Conservation (phyloP, 1,140 invertebrate genomes). For the Drosophila subobscura region DNA sequence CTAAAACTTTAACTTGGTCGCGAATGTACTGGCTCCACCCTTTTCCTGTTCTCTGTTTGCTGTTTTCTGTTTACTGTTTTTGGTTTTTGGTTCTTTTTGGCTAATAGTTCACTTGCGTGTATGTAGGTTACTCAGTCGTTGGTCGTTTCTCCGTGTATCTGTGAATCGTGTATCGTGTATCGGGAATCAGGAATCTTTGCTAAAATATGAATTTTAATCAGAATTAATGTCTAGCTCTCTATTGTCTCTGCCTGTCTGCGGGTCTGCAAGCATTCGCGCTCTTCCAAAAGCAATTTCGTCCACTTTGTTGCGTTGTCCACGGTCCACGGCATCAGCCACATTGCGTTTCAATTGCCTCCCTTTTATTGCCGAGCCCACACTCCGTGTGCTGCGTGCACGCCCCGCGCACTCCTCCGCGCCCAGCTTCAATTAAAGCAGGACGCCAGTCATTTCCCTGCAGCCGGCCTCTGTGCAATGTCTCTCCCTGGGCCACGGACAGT, state of each 20-base stretch:
- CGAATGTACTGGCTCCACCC: not conserved
- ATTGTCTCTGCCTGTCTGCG: constrained; percentile 21
- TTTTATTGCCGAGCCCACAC: constrained; percentile 37
- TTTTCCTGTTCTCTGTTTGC: not conserved
- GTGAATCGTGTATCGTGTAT: no score
- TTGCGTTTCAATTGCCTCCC: constrained; percentile 70
- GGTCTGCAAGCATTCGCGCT: constrained; percentile 11
- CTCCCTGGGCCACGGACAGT: not conserved
- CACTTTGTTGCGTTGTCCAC: constrained; percentile 79
- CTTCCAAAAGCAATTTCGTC: constrained; percentile 79
- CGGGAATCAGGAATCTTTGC: no score
- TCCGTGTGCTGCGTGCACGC: constrained; percentile 13
- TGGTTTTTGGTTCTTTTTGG: constrained; percentile 22
- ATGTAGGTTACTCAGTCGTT: constrained; percentile 41
- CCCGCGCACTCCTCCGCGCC: constrained; percentile 52
- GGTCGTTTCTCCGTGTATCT: no score
- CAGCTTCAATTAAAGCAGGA: constrained; percentile 77
- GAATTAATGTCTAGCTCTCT: constrained; percentile 56
- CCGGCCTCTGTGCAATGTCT: constrained; percentile 34
- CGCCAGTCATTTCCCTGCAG: constrained; percentile 74
- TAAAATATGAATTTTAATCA: constrained; percentile 55
- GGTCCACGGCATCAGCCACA: constrained; percentile 75
- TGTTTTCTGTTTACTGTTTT: constrained; percentile 12
- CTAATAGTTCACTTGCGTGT: constrained; percentile 45
- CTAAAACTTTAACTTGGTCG: constrained; percentile 13